Conservation (phyloP, 2,797 vertebrate species). For the Dermochelys coriacea region DNA sequence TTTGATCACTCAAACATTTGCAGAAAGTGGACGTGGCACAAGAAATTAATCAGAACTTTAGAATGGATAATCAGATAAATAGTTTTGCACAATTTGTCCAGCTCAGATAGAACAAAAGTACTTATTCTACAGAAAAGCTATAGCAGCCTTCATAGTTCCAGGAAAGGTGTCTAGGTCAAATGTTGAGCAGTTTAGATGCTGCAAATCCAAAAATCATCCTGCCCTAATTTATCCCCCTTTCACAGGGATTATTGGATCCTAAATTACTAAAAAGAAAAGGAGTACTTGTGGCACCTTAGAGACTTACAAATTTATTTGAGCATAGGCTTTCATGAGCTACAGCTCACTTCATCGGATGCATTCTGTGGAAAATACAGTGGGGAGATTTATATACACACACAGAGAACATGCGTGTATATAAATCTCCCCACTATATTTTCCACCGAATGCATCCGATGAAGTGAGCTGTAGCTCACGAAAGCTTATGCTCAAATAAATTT, state of each 20-base stretch:
- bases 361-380: too few relatives aligned
- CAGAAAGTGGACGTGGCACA: not conserved
- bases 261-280: too few relatives aligned
- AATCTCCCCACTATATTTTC: too few relatives aligned
- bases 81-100: not conserved
- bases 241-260: not conserved
- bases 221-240: slow-evolving; percentile 20
- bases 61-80: not conserved
- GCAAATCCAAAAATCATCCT: slow-evolving; percentile 12
- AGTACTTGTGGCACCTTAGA: too few relatives aligned
- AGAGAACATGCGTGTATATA: too few relatives aligned
- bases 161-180: not conserved
- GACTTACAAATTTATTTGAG: too few relatives aligned
- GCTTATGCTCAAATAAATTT: too few relatives aligned
- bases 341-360: too few relatives aligned
- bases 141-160: not conserved
- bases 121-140: not conserved
- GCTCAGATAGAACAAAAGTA: not conserved
- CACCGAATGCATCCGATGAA: too few relatives aligned
- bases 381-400: too few relatives aligned
- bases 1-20: not conserved
- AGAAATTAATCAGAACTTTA: not conserved
- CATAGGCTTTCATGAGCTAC: too few relatives aligned
- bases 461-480: too few relatives aligned
- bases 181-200: not conserved